Conservation (phyloP, 2,113 vertebrate species). For the Mesitornis unicolor region DNA sequence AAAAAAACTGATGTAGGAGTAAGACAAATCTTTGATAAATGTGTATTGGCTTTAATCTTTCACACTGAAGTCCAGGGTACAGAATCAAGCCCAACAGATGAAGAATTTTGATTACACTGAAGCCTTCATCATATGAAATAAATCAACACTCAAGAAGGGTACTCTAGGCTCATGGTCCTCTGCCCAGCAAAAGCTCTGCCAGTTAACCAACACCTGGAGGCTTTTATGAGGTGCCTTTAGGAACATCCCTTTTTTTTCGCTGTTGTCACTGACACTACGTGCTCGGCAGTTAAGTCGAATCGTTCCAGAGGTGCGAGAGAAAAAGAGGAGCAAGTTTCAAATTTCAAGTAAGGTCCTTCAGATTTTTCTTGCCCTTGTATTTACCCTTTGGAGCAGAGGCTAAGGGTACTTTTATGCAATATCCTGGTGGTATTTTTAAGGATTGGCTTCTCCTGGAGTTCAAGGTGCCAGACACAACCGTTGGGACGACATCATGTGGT, state of each 20-base stretch:
- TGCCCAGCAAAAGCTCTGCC: background rate
- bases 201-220: background rate
- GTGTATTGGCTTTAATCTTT: background rate
- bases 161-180: background rate
- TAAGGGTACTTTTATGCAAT: background rate
- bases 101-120: background rate
- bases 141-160: background rate
- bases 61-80: background rate
- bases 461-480: background rate
- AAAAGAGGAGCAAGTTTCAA: background rate
- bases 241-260: background rate
- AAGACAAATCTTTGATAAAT: background rate
- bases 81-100: background rate
- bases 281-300: background rate
- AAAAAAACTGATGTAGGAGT: background rate
- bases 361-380: background rate
- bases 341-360: background rate
- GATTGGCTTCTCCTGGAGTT: background rate
- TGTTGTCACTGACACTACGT: background rate
- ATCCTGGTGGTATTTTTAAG: background rate
- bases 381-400: background rate
- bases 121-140: background rate
- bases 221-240: background rate
- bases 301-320: background rate
- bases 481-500: background rate